phyloP scores from a whole-genome alignment of 2,888 invertebrate genomes.

The Lasioglossum leucozonium region DNA sequence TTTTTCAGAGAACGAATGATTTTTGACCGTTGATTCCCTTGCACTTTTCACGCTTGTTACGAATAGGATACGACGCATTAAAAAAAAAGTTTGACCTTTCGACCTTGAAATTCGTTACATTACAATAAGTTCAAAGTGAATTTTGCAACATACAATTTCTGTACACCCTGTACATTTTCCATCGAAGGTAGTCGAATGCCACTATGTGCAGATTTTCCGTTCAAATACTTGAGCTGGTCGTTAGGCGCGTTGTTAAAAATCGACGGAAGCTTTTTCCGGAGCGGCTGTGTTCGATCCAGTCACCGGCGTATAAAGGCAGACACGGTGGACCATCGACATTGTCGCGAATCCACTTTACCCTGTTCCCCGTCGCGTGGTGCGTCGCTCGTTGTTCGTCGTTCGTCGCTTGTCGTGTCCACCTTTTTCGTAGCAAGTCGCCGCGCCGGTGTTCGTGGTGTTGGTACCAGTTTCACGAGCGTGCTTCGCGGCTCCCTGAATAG shows the following conservation, averaged over 20 bases:
- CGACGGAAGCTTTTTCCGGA: neutral
- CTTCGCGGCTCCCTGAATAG: conserved; percentile 48
- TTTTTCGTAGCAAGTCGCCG: conserved; percentile 15
- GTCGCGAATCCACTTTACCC: conserved; percentile 45
- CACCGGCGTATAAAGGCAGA: neutral
- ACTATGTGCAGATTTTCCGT: neutral
- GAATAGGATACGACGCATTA: no score
- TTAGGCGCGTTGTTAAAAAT: neutral
- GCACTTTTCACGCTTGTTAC: no score
- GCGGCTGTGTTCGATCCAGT: conserved; percentile 32
- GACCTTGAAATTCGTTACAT: no score
- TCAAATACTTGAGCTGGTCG: neutral
- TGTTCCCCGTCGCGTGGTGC: conserved; percentile 14
- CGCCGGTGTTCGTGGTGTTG: conserved; percentile 36
- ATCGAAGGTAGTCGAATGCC: neutral
- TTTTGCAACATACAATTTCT: no score
- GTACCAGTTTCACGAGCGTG: conserved; percentile 53
- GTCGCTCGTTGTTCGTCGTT: neutral
- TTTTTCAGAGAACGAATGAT: no score
- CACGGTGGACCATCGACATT: conserved; percentile 27
- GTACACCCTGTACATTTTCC: neutral
- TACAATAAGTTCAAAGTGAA: no score
- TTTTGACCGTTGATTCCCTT: no score
- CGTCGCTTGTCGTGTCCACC: conserved; percentile 10
- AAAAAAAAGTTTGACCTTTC: no score